Conservation (phyloP, 1,140 invertebrate species). For the Carcinoscorpius rotundicauda region DNA sequence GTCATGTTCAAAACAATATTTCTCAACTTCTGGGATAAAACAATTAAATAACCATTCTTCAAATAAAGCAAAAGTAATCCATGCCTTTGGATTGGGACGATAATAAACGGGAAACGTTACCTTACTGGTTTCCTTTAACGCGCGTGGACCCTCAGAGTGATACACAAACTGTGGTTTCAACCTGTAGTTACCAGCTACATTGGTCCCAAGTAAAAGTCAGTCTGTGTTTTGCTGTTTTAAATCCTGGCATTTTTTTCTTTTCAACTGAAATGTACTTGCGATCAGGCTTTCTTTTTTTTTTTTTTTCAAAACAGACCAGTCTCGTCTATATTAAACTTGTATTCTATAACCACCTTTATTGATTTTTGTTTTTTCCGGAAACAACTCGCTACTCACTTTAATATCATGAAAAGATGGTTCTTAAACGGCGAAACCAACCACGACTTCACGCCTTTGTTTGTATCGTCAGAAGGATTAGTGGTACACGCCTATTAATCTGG, state of each 20-base stretch:
- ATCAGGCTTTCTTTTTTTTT: slow-evolving; percentile 36
- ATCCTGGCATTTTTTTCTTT: slow-evolving; percentile 32
- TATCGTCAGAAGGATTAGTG: too few species aligned
- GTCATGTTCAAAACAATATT: slow-evolving; percentile 14
- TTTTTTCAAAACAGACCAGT: slow-evolving; percentile 36
- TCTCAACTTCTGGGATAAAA: slow-evolving; percentile 12
- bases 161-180: slow-evolving; percentile 36
- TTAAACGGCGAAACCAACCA: too few species aligned
- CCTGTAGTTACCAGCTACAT: slow-evolving; percentile 33
- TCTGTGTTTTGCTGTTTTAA: slow-evolving; percentile 36
- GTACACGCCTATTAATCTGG: too few species aligned
- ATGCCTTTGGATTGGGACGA: slow-evolving; percentile 34
- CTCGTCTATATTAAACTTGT: slow-evolving; percentile 36
- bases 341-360: slow-evolving; percentile 30
- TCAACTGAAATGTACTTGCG: slow-evolving; percentile 32
- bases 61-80: slow-evolving; percentile 32
- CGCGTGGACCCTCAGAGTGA: slow-evolving; percentile 27
- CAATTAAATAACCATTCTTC: slow-evolving; percentile 28
- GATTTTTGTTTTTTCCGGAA: slow-evolving; percentile 29
- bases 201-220: slow-evolving; percentile 34
- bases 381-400: too few species aligned
- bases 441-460: too few species aligned
- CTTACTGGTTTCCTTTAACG: slow-evolving; percentile 32
- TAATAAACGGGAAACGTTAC: slow-evolving; percentile 32
- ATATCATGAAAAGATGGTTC: too few species aligned